Percentiles rank a stretch among this genome's conserved stretches.
Conservation (phyloP, 2,888 invertebrate species). For the Unio pictorum region DNA sequence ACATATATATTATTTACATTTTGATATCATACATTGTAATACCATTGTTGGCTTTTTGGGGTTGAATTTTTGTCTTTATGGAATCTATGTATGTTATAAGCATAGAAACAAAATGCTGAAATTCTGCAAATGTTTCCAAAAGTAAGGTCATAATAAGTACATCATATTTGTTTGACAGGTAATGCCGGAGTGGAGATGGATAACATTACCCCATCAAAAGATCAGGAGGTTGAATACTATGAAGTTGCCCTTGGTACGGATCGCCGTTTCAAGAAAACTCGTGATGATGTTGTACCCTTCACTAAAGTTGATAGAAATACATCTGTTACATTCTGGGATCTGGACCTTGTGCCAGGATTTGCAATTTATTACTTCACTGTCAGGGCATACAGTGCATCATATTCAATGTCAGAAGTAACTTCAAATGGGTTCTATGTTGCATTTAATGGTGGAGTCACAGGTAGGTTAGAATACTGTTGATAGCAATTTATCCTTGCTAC, state of each 20-base stretch:
- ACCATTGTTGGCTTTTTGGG: too few relatives aligned
- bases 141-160: too few relatives aligned
- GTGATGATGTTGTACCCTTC: slow-evolving; percentile 51
- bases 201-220: slow-evolving; percentile 16
- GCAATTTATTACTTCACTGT: slow-evolving; percentile 55
- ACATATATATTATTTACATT: too few relatives aligned
- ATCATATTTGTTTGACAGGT: slow-evolving; percentile 15
- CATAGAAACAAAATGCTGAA: too few relatives aligned
- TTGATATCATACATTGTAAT: too few relatives aligned
- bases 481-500: too few relatives aligned
- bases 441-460: slow-evolving; percentile 38
- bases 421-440: slow-evolving; percentile 55
- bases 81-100: too few relatives aligned
- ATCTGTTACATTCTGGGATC: slow-evolving; percentile 45
- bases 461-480: slow-evolving; percentile 13
- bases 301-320: slow-evolving; percentile 49
- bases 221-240: slow-evolving; percentile 44
- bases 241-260: slow-evolving; percentile 54
- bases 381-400: slow-evolving; percentile 42
- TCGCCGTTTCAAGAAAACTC: slow-evolving; percentile 43
- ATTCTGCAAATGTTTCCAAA: background rate
- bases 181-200: slow-evolving; percentile 27
- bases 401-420: slow-evolving; percentile 40
- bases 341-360: slow-evolving; percentile 35
- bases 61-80: too few relatives aligned